Base-by-base conservation (phyloP, 2,797 vertebrate species). In the Pygocentrus nattereri region DNA sequence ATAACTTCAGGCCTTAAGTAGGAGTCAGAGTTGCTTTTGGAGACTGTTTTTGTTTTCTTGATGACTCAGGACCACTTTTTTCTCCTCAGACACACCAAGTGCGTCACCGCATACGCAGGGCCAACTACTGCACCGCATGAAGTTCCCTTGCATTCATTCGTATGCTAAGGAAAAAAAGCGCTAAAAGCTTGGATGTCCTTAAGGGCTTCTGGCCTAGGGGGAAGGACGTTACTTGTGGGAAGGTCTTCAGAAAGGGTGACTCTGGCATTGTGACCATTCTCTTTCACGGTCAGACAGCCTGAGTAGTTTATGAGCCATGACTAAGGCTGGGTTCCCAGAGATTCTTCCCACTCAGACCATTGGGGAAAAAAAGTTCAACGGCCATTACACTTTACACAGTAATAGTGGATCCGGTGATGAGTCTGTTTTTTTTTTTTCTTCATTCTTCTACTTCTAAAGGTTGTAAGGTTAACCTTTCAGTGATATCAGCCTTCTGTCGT, bases 41-140 rank as follows among this genome's bases (percentile, higher is more conserved):
- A 69, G 11, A 69, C 44, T 67, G 68, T 79, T 84, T 65, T 77
- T 69, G 70, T 81, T 84, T 84, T 64, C 18, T 64, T 76, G 41
- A 68, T 79, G 79, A 81, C 50, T 83, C 41, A n/a, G 74, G 27
- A 10, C 2, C 64, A 23, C 13, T 41, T 64, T 19, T 19, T 41
- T 61, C 16, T 16, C 62, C 30, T 76, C 61, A 30, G 70, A 84
- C 25, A 18, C 71, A 78, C 6, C 15, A 13, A 1, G n/a, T 30
- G 62, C 79, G 75, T 81, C 82, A 86, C 12, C 27, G 38, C 21
- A 44, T 67, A 56, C 31, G 44, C 72, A 81, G 23, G 25, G 23
- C 18, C 25, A 30, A 34, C 70, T 38, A 72, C 30, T n/a, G 19
- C 21, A 44, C 64, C 30, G 13, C 18, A 25, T 19, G 52, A 38